Conservation (phyloP, 1,140 invertebrate species). For the Drosophila melanogaster region Release_6_plus_ISO1_MT NT_033777.3:11143501-11144000, state of each 20-base stretch:
- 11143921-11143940: conserved; percentile 23
- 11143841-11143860: conserved; percentile 26
- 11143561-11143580: conserved; percentile 82
- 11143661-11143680: conserved; percentile 81
- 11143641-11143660: conserved; percentile 60
- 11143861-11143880: conserved; percentile 22
- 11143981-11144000: conserved; percentile 31
- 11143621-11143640: conserved; percentile 18
- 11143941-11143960: conserved; percentile 38
- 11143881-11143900: conserved; percentile 25
- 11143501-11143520: background rate
- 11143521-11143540: conserved; percentile 29
- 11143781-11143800: conserved; percentile 76
- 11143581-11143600: conserved; percentile 75
- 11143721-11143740: background rate
- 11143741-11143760: conserved; percentile 15
- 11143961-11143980: conserved; percentile 61
- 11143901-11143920: conserved; percentile 19
- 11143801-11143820: conserved; percentile 69
- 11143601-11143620: conserved; percentile 49
- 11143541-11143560: conserved; percentile 80
- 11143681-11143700: conserved; percentile 79
- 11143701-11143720: conserved; percentile 37
- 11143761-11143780: background rate
- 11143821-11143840: conserved; percentile 56